These are phyloP conservation scores for Columba janthina DNA, from an alignment of 2,113 vertebrate species.

Conservation along the genomic window DNA sequence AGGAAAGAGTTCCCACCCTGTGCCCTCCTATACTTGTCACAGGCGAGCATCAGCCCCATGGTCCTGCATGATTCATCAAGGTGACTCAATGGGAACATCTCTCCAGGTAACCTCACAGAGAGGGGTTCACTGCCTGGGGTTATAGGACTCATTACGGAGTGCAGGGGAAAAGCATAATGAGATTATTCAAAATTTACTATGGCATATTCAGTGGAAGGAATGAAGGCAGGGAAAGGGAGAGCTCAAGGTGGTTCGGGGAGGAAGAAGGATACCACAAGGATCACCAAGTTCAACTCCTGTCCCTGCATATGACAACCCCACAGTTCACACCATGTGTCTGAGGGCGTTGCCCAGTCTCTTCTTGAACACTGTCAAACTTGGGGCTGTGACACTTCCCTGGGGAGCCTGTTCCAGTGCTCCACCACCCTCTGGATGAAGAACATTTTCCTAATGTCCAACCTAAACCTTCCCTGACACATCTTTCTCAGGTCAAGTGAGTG, in stretches of 20 bases:
- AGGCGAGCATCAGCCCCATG: background rate
- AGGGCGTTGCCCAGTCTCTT: too few species aligned
- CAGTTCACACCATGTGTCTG: too few species aligned
- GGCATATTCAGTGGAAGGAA: background rate
- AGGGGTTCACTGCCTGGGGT: background rate
- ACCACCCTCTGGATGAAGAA: too few species aligned
- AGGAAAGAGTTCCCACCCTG: background rate
- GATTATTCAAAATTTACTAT: background rate
- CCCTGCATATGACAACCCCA: too few species aligned
- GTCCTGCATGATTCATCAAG: background rate
- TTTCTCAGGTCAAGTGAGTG: background rate
- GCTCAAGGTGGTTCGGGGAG: background rate
- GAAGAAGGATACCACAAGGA: background rate
- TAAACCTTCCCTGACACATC: too few species aligned
- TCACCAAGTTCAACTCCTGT: too few species aligned
- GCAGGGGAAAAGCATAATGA: background rate
- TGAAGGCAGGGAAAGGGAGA: background rate
- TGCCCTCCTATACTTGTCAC: background rate
- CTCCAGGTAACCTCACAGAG: background rate
- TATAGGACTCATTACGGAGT: background rate
- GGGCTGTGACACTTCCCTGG: too few species aligned
- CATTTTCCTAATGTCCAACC: too few species aligned
- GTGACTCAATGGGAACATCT: background rate
- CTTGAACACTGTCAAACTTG: too few species aligned
- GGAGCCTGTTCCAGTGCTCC: too few species aligned